Conservation (phyloP, 2,888 invertebrate genomes). For the Scaptomyza tumidula region DNA sequence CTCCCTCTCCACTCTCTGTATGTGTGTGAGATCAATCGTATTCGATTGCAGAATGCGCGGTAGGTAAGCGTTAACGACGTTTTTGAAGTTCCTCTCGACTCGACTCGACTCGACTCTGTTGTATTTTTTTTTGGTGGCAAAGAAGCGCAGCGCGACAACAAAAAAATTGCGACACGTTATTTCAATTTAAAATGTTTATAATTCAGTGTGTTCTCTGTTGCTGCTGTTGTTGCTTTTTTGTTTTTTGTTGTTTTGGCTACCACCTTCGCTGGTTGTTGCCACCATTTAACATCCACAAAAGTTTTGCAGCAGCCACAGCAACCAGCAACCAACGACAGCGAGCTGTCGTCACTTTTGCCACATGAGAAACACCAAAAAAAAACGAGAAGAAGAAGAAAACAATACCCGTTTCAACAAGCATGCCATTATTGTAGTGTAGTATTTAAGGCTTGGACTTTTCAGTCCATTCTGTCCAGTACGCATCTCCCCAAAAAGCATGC, state of each 20-base stretch:
- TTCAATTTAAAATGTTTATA: conserved; percentile 82
- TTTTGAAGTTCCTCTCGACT: conserved; percentile 67
- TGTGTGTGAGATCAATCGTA: conserved; percentile 81
- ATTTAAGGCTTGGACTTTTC: not conserved
- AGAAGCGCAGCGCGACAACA: conserved; percentile 66
- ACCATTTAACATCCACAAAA: conserved; percentile 16
- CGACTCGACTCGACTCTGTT: conserved; percentile 16
- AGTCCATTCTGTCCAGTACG: conserved; percentile 5
- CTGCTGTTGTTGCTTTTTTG: conserved; percentile 11
- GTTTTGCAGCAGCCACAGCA: conserved; percentile 32
- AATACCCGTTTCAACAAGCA: conserved; percentile 10
- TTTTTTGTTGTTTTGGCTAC: conserved; percentile 31
- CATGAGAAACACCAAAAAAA: conserved; percentile 13
- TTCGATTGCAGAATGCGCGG: conserved; percentile 83
- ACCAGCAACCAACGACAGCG: conserved; percentile 39
- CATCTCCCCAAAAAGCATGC: conserved; percentile 3
- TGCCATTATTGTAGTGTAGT: conserved; percentile 31
- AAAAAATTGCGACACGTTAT: conserved; percentile 81
- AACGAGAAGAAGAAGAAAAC: conserved; percentile 26
- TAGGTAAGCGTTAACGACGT: conserved; percentile 82
- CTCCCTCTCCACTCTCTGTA: not conserved
- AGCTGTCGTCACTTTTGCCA: conserved; percentile 53
- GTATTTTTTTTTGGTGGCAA: conserved; percentile 53
- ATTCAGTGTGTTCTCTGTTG: conserved; percentile 70
- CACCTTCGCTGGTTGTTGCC: conserved; percentile 46